Conservation (phyloP, 53 echinoderm and acorn worm genomes). For the Henricia sp. region DNA sequence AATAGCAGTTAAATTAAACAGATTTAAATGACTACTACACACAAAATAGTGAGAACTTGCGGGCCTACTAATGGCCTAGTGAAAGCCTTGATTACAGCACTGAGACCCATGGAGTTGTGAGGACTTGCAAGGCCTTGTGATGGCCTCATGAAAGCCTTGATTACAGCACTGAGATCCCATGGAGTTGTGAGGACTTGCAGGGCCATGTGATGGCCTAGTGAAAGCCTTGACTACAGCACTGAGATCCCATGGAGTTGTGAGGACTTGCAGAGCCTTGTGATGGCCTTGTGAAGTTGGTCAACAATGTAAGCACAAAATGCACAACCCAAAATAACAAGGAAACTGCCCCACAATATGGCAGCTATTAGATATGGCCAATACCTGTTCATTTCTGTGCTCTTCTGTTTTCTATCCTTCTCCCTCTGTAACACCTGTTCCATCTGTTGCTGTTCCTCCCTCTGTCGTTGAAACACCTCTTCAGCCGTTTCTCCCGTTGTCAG, state of each 20-base stretch:
- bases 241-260: background rate
- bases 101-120: too few relatives aligned
- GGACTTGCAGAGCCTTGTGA: background rate
- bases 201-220: background rate
- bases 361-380: too few relatives aligned
- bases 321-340: too few relatives aligned
- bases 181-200: too few relatives aligned
- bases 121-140: too few relatives aligned
- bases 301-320: too few relatives aligned
- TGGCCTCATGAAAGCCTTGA: background rate
- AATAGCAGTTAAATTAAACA: too few relatives aligned
- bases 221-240: background rate
- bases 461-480: conserved; percentile 59
- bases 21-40: too few relatives aligned
- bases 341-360: background rate
- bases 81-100: too few relatives aligned
- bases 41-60: too few relatives aligned
- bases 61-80: too few relatives aligned
- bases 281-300: too few relatives aligned
- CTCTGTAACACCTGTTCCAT: conserved; percentile 74
- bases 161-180: background rate
- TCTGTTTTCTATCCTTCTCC: conserved; percentile 73
- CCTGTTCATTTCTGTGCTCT: conserved; percentile 89
- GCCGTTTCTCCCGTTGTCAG: conserved; percentile 77
- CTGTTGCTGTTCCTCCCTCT: conserved; percentile 71